Evolutionary conservation across 2,888 invertebrate species (phyloP).

Genomic region (Pandemis cinnamomeana): DNA sequence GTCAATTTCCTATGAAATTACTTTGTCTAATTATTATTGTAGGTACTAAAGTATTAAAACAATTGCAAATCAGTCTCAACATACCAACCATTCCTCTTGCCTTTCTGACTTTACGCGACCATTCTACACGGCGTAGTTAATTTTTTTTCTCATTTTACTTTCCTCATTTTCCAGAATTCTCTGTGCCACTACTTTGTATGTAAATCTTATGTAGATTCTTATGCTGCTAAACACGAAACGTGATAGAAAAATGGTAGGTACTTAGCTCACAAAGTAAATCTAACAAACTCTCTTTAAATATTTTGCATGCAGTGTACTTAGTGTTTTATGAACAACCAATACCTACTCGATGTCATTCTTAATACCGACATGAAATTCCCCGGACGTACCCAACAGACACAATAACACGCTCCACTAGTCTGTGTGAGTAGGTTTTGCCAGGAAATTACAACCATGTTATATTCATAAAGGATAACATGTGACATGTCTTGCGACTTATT

Average conservation of each 20-base stretch:
- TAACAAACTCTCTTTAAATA: not conserved
- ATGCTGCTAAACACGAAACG: not conserved
- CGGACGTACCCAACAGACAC: not conserved
- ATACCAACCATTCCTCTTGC: too few relatives aligned
- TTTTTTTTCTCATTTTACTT: not conserved
- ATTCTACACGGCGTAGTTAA: not conserved
- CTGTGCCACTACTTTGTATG: not conserved
- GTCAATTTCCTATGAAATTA: too few relatives aligned
- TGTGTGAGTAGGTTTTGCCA: not conserved
- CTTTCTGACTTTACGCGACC: too few relatives aligned
- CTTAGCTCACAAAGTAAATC: not conserved
- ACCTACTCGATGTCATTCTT: not conserved
- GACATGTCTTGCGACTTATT: conserved; percentile 11
- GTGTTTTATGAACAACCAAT: not conserved
- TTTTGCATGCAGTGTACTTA: not conserved
- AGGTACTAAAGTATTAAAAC: too few relatives aligned
- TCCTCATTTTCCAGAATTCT: not conserved
- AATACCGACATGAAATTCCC: not conserved
- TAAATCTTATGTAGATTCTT: not conserved
- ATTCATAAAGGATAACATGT: conserved; percentile 13
- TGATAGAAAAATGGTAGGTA: not conserved
- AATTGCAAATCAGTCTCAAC: too few relatives aligned
- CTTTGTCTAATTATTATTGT: too few relatives aligned
- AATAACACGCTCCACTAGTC: conserved; percentile 7
- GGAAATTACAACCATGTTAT: conserved; percentile 1